Evolutionary conservation across 1,140 invertebrate species (phyloP), one percentile per base, ranked within the genome.

Genomic region (Atta cephalotes): DNA sequence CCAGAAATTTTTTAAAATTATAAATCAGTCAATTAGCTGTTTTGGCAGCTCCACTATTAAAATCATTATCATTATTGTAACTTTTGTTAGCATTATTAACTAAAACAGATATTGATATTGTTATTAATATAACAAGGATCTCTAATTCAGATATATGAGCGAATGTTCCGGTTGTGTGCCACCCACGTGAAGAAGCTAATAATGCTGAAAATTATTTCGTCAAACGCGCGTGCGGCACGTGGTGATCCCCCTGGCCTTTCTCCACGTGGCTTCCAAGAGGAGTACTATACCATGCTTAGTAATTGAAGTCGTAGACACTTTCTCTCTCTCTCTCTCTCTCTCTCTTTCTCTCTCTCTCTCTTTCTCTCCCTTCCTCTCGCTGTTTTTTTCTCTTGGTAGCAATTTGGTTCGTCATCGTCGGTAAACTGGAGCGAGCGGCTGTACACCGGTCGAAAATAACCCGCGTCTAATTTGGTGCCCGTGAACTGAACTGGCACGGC

Each of bases 381-480:
- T 39, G 18, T 66, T 16, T 39, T 35, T 66, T 9, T 39, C 10
- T 39, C 65, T 70, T 21, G n/a, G 14, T 25, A 12, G 18, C 45
- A 9, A 60, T 84, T 84, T 71, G 10, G 65, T 35, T 70, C 65
- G 65, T 81, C 68, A 74, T 76, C 70, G 88, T 88, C 87, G 86
- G 91, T 92, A 94, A 95, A 94, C 92, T 94, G 93, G 93, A 94
- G 88, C 94, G 93, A 92, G 92, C 91, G 89, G 81, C 89, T 92
- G 90, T 92, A 92, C 87, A 91, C 79, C 85, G 88, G 72, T 89
- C 91, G 88, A 95, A 95, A 95, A 95, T 95, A 95, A 93, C 94
- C 87, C 93, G 92, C 88, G 92, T 95, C 94, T 95, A 95, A 95
- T 95, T 95, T 94, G 91, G 94, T 94, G 93, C 91, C 94, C 94